Evolutionary conservation across 2,888 invertebrate species (phyloP).

Genomic region (Diaphora mendica): DNA sequence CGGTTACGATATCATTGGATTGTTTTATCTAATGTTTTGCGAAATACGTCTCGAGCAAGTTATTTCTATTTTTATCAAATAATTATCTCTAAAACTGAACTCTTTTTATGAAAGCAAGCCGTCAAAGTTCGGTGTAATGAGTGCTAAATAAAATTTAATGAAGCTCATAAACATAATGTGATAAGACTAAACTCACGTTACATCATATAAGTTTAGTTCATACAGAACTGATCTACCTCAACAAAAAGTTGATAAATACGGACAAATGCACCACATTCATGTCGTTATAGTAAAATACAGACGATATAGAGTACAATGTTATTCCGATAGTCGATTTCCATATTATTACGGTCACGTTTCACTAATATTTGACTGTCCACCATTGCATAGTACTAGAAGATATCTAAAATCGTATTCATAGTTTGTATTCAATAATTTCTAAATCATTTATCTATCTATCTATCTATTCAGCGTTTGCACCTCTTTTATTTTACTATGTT

Average conservation of each 20-base stretch:
- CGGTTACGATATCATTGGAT: too few species aligned
- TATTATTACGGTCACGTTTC: conserved; percentile 70
- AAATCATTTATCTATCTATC: too few species aligned
- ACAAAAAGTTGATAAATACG: conserved; percentile 45
- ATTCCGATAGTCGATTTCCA: conserved; percentile 49
- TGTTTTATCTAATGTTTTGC: too few species aligned
- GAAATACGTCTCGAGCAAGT: too few species aligned
- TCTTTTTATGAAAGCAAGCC: too few species aligned
- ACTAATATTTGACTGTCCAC: conserved; percentile 70
- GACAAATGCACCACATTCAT: conserved; percentile 39
- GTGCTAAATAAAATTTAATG: not conserved
- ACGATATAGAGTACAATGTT: conserved; percentile 49
- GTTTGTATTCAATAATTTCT: not conserved
- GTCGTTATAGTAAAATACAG: conserved; percentile 45
- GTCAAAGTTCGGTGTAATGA: not conserved
- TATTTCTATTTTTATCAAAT: too few species aligned
- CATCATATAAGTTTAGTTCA: not conserved
- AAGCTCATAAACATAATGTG: not conserved
- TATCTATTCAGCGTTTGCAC: not conserved
- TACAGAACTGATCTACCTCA: conserved; percentile 24
- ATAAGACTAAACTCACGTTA: not conserved
- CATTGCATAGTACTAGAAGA: conserved; percentile 58
- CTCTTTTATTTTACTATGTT: not conserved
- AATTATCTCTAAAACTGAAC: too few species aligned
- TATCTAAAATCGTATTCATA: conserved; percentile 60